These are phyloP conservation scores for Caretta caretta DNA, from an alignment of 2,113 vertebrate genomes.

Conservation along the genomic window DNA sequence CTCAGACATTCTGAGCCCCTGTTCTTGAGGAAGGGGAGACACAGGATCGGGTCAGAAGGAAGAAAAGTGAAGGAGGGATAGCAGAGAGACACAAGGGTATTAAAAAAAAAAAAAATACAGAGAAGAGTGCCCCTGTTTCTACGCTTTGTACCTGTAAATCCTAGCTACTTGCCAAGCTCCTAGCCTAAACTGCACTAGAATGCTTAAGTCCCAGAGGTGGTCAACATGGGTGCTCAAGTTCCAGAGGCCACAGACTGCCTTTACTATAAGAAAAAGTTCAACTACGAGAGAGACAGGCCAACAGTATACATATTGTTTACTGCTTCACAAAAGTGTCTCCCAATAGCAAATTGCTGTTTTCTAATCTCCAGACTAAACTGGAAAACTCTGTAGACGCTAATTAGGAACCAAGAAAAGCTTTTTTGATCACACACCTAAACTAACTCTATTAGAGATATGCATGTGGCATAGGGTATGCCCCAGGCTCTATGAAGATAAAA, in stretches of 20 bases:
- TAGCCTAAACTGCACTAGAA: neutral
- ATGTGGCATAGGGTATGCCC: neutral
- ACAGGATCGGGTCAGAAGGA: neutral
- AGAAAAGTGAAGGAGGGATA: neutral
- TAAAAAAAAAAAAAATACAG: neutral
- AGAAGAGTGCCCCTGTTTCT: neutral
- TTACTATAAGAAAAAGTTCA: neutral
- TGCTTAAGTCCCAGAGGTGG: neutral
- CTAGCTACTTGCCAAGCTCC: neutral
- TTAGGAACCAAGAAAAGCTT: neutral
- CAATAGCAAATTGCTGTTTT: constrained; percentile 10
- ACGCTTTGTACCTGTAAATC: neutral
- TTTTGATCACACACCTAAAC: neutral
- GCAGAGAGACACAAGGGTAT: neutral
- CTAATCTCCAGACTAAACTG: neutral
- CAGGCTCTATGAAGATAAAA: neutral
- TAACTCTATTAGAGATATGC: neutral
- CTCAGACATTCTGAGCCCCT: neutral
- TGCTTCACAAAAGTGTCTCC: neutral
- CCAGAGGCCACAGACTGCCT: neutral
- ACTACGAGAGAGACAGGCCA: neutral
- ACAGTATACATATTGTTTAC: neutral
- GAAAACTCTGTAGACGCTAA: constrained; percentile 20
- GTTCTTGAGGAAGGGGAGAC: neutral
- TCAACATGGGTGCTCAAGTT: neutral